These are phyloP conservation scores for Laothoe populi DNA, from an alignment of 2,888 invertebrate genomes.

Conservation along the genomic window DNA sequence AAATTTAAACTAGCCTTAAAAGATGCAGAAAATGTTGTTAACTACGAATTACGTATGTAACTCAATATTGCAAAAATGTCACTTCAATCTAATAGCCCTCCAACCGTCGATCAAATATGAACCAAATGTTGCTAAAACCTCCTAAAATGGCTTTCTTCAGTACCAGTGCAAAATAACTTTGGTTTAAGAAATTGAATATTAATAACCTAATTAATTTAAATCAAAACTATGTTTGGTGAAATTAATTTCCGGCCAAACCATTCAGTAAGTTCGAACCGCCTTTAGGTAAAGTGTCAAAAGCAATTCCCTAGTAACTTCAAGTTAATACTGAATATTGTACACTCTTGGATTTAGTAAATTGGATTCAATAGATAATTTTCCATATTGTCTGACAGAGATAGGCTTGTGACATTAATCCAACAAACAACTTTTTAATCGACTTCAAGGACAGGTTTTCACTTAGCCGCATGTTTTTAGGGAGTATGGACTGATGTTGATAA, in stretches of 20 bases:
- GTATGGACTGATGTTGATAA: too few species aligned
- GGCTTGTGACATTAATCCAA: not conserved
- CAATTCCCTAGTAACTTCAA: conserved; percentile 10
- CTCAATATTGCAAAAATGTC: too few species aligned
- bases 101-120: too few species aligned
- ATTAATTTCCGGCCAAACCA: not conserved
- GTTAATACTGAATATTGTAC: conserved; percentile 17
- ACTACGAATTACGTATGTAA: too few species aligned
- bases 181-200: not conserved
- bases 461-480: too few species aligned
- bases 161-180: not conserved
- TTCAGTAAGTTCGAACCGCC: conserved; percentile 9
- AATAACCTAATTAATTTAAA: not conserved
- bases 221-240: conserved; percentile 8
- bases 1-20: too few species aligned
- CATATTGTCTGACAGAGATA: not conserved
- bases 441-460: too few species aligned
- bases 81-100: too few species aligned
- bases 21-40: too few species aligned
- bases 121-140: too few species aligned
- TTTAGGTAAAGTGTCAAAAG: conserved; percentile 22
- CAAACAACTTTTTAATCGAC: not conserved
- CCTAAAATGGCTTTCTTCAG: too few species aligned
- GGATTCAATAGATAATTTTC: conserved; percentile 8
- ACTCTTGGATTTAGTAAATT: conserved; percentile 15